These are phyloP conservation scores for Abramis brama DNA, from an alignment of 2,113 vertebrate genomes.

Conservation along the genomic window DNA sequence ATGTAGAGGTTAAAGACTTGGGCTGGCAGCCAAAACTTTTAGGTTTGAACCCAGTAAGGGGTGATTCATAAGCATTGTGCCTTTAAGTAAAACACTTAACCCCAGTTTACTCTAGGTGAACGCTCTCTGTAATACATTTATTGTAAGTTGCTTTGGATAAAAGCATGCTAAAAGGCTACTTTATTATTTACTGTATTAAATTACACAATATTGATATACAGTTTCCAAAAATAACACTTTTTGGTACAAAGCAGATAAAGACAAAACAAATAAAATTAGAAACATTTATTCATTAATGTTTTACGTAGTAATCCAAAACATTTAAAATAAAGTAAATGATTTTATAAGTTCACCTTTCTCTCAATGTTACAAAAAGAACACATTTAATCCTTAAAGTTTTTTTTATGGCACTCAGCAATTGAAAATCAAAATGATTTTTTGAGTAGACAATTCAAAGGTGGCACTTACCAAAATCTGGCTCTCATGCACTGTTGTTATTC, in stretches of 20 bases:
- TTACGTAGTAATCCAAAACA: not conserved
- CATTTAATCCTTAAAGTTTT: not conserved
- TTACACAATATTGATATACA: not conserved
- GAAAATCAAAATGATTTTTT: not conserved
- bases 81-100: constrained; percentile 7
- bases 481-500: not conserved
- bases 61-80: not conserved
- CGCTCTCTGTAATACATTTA: not conserved
- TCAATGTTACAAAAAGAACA: not conserved
- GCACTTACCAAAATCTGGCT: constrained; percentile 5
- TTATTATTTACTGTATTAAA: not conserved
- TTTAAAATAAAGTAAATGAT: not conserved
- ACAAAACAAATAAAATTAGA: not conserved
- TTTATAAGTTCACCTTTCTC: not conserved
- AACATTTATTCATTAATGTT: not conserved
- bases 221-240: not conserved
- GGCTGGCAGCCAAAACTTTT: not conserved
- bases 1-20: not conserved
- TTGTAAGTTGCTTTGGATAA: not conserved
- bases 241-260: not conserved
- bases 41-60: not conserved
- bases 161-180: not conserved
- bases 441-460: constrained; percentile 6
- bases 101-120: not conserved
- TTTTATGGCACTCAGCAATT: not conserved